Evolutionary conservation across 2,888 invertebrate genomes (phyloP).

Genomic region (Cataglyphis albicans): DNA sequence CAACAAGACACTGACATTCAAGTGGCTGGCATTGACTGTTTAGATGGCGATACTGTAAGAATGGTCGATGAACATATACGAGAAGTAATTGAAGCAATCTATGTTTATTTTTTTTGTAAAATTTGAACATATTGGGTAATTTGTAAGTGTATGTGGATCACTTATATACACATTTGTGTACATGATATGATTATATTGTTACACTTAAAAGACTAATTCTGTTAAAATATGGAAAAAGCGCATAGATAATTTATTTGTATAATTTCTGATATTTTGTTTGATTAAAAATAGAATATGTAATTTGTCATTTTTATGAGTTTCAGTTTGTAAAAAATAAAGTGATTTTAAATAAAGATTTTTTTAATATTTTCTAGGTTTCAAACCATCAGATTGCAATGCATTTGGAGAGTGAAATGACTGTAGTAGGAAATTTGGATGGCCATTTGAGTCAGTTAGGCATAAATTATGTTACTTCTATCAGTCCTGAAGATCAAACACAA

Average conservation of each 20-base stretch:
- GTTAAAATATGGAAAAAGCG: neutral
- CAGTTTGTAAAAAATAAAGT: neutral
- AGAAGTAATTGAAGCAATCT: constrained; percentile 71
- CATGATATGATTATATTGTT: neutral
- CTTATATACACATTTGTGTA: neutral
- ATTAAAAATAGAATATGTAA: neutral
- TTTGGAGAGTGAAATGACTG: constrained; percentile 81
- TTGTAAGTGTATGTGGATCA: neutral
- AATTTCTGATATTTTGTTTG: neutral
- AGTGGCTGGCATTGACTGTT: constrained; percentile 81
- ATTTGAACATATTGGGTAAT: neutral
- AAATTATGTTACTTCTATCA: constrained; percentile 83
- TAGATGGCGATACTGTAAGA: constrained; percentile 83
- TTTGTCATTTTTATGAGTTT: neutral
- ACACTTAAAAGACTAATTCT: neutral
- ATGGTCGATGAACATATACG: constrained; percentile 82
- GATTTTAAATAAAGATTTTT: no score
- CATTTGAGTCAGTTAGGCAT: constrained; percentile 82
- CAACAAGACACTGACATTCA: constrained; percentile 80
- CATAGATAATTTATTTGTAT: neutral
- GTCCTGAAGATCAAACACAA: constrained; percentile 76
- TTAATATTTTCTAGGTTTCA: constrained; percentile 76
- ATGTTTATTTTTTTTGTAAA: neutral
- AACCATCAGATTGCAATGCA: constrained; percentile 84
- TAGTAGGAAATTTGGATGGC: constrained; percentile 81